Evolutionary conservation across 1,140 invertebrate species (phyloP).

Genomic region (Augochlora pura): DNA sequence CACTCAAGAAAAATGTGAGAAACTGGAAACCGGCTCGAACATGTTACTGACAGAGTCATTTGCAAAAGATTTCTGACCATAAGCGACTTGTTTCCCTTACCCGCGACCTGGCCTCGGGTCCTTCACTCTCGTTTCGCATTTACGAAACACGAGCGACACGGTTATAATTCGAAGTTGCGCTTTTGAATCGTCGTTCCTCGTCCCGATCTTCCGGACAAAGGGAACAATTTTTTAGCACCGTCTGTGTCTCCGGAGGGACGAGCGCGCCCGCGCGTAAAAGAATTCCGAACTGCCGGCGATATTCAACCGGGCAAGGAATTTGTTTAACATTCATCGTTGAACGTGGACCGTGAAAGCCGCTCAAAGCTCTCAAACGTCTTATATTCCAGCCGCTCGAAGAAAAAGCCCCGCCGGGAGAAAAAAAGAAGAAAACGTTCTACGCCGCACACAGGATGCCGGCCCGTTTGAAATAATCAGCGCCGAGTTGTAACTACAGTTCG

Average conservation of each 20-base stretch:
- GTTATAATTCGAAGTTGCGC: too few relatives aligned
- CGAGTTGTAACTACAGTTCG: background rate
- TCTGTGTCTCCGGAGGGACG: too few relatives aligned
- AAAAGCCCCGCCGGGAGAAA: background rate
- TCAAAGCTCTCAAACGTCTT: constrained; percentile 20
- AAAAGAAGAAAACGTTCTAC: background rate
- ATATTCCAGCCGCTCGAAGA: constrained; percentile 2
- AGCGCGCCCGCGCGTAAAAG: background rate
- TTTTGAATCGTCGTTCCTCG: too few relatives aligned
- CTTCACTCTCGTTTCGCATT: too few relatives aligned
- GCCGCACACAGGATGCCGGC: background rate
- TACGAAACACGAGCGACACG: too few relatives aligned
- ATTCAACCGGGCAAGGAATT: constrained; percentile 15
- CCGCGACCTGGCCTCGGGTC: too few relatives aligned
- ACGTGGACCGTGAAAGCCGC: background rate
- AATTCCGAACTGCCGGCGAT: background rate
- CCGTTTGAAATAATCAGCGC: constrained; percentile 2
- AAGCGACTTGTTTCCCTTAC: too few relatives aligned
- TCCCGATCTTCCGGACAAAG: background rate
- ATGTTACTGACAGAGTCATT: too few relatives aligned
- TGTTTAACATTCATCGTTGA: constrained; percentile 12
- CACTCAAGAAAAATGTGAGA: too few relatives aligned
- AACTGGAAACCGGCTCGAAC: too few relatives aligned
- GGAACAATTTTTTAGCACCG: background rate
- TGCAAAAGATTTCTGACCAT: too few relatives aligned